Conservation (phyloP, 2,888 invertebrate genomes). For the Ischnura elegans region DNA sequence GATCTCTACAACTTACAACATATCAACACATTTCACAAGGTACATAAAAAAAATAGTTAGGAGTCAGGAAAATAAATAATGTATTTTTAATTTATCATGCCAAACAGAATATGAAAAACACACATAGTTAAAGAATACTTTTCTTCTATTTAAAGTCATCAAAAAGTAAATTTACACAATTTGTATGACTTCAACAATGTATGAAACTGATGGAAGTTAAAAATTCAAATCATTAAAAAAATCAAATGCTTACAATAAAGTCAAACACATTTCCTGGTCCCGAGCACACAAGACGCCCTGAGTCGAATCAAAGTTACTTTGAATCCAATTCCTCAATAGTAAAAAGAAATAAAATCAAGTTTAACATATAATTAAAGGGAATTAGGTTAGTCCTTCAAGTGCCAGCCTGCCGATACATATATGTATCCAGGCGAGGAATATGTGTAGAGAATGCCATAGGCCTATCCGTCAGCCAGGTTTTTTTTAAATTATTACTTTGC, state of each 20-base stretch:
- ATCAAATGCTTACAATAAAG: neutral
- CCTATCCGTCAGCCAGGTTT: too few species aligned
- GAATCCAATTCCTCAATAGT: neutral
- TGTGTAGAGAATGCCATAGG: too few species aligned
- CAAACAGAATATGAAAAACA: neutral
- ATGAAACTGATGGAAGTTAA: neutral
- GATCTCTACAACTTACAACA: too few species aligned
- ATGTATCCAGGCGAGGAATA: too few species aligned
- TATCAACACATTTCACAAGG: too few species aligned
- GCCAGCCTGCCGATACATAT: too few species aligned
- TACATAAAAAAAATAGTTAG: too few species aligned
- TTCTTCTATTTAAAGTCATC: neutral
- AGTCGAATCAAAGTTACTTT: slow-evolving; percentile 7
- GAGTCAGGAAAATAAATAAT: neutral
- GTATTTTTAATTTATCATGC: neutral
- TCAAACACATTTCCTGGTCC: slow-evolving; percentile 34
- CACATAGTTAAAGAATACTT: neutral
- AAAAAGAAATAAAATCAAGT: neutral
- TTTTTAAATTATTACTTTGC: too few species aligned
- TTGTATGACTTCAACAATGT: neutral
- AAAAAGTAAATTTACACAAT: neutral
- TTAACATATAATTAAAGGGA: neutral
- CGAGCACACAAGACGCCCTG: slow-evolving; percentile 21
- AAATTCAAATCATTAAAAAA: neutral
- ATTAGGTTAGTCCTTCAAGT: too few species aligned